Percentiles rank a stretch among this genome's conserved stretches.
Conservation (phyloP, 1,140 invertebrate genomes). For the Cherax quadricarinatus region DNA sequence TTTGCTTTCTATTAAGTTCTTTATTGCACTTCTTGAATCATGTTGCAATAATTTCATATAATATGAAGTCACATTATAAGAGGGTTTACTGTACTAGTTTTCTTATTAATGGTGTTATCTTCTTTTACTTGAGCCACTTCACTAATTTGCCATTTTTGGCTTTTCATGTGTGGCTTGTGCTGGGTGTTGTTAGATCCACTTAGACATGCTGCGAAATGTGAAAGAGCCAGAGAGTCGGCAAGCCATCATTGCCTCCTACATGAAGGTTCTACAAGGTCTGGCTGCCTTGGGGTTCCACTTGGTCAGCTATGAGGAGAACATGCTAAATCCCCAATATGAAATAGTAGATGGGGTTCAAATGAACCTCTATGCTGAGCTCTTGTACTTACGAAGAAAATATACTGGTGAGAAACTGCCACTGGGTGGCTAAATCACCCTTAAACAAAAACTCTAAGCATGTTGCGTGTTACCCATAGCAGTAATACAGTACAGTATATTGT, state of each 20-base stretch:
- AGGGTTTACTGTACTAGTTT: no score
- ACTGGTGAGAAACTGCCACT: not conserved
- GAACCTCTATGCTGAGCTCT: conserved; percentile 42
- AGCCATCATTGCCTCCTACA: not conserved
- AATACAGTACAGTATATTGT: no score
- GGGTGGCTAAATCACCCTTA: not conserved
- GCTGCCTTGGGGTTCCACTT: conserved; percentile 14
- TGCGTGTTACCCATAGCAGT: no score
- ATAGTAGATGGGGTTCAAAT: conserved; percentile 21
- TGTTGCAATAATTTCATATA: no score
- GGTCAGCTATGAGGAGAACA: conserved; percentile 39
- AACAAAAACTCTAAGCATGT: no score
- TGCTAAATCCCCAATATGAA: conserved; percentile 41
- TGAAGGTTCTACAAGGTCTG: not conserved
- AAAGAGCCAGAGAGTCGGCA: not conserved
- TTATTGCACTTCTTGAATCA: no score
- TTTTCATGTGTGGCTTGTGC: no score
- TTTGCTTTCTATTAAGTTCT: no score
- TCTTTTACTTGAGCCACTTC: no score
- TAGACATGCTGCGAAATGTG: not conserved
- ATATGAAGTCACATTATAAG: no score
- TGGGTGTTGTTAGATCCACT: conserved; percentile 27
- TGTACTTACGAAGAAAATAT: not conserved
- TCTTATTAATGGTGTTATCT: no score
- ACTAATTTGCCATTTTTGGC: no score